Evolutionary conservation across 2,113 vertebrate genomes (phyloP).

Genomic region (Lucifuga dentata): DNA sequence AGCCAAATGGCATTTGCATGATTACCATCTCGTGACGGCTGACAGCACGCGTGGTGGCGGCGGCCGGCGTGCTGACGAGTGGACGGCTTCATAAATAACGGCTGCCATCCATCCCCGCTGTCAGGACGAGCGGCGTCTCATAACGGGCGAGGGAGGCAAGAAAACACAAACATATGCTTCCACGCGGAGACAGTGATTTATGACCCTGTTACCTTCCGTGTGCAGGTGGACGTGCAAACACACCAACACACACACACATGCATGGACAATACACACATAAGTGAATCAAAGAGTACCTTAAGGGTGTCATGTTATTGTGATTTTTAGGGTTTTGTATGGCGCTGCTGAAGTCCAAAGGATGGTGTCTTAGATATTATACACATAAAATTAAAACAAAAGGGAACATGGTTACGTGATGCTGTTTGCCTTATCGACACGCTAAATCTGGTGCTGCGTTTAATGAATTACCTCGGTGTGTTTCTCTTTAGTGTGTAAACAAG

Average conservation of each 20-base stretch:
- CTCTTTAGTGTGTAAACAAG: no score
- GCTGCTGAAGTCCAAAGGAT: no score
- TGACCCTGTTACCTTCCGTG: conserved; percentile 34
- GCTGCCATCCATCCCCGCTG: conserved; percentile 60
- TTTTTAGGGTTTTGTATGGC: no score
- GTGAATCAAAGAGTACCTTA: background rate
- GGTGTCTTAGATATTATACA: no score
- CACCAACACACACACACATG: conserved; percentile 7
- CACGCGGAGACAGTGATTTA: conserved; percentile 62
- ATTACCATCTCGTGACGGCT: conserved; percentile 61
- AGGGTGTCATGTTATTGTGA: no score
- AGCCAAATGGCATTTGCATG: conserved; percentile 43
- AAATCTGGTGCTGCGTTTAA: no score
- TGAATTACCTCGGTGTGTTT: no score
- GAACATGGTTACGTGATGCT: no score
- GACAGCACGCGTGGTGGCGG: conserved; percentile 52
- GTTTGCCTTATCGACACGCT: no score
- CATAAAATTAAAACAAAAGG: no score
- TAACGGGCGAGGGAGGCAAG: conserved; percentile 38
- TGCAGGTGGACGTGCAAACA: conserved; percentile 42
- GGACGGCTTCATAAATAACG: conserved; percentile 70
- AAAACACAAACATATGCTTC: conserved; percentile 58
- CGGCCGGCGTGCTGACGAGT: conserved; percentile 40
- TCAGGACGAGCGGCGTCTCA: conserved; percentile 47
- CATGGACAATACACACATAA: background rate